Evolutionary conservation across 2,797 vertebrate species (phyloP).

Genomic region (Falco columbarius): DNA sequence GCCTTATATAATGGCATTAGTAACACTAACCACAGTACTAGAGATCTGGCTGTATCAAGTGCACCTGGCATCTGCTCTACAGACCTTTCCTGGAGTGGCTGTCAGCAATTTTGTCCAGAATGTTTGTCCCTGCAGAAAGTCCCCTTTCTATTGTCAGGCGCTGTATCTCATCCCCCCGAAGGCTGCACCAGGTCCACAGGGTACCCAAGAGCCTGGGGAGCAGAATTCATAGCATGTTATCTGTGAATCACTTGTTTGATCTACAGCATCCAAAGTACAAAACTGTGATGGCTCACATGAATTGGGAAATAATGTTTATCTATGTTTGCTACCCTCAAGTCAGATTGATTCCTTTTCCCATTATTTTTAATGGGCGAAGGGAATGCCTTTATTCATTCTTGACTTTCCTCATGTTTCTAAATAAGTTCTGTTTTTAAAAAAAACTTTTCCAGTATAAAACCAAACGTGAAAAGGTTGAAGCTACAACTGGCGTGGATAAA

Average conservation of each 20-base stretch:
- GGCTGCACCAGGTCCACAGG: neutral
- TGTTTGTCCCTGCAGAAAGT: neutral
- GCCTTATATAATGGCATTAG: neutral
- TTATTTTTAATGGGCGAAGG: neutral
- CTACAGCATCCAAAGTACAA: neutral
- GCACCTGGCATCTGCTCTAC: neutral
- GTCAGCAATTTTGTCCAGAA: neutral
- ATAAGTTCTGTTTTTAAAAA: neutral
- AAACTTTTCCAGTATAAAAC: slow-evolving; percentile 89
- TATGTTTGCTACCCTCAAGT: neutral
- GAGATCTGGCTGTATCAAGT: neutral
- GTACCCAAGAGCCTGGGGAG: neutral
- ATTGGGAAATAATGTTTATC: neutral
- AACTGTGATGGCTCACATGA: neutral
- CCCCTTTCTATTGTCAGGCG: neutral
- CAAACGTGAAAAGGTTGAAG: slow-evolving; percentile 85
- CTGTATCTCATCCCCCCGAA: neutral
- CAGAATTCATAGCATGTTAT: neutral
- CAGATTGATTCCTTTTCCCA: neutral
- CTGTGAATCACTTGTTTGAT: neutral
- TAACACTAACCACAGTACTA: neutral
- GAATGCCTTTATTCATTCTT: neutral
- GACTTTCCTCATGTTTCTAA: neutral
- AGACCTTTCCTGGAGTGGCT: neutral
- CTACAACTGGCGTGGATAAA: neutral